Evolutionary conservation across 30 jellyfish, hydroid and myxozoan genomes (phyloP).

Genomic region (Turritopsis rubra): DNA sequence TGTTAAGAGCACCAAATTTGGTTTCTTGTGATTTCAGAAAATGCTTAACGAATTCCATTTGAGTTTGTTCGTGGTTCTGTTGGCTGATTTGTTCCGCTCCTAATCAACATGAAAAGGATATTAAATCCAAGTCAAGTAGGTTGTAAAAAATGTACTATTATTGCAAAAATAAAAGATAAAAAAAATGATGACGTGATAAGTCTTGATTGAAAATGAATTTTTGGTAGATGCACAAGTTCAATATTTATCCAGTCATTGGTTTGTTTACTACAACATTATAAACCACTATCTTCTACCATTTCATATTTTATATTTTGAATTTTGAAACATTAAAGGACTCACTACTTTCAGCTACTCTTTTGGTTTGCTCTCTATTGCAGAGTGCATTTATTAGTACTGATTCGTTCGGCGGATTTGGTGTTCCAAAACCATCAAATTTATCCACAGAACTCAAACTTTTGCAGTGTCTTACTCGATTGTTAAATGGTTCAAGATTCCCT

Average conservation of each 20-base stretch:
- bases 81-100: slow-evolving; percentile 18
- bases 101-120: not conserved
- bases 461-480: not conserved
- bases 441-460: slow-evolving; percentile 16
- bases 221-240: too few species aligned
- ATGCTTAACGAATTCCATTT: slow-evolving; percentile 4
- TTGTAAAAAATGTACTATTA: too few species aligned
- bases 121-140: too few species aligned
- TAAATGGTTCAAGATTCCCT: not conserved
- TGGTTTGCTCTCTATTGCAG: slow-evolving; percentile 42
- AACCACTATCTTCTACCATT: not conserved
- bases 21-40: slow-evolving; percentile 9
- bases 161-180: too few species aligned
- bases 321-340: not conserved
- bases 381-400: slow-evolving; percentile 68
- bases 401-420: slow-evolving; percentile 39
- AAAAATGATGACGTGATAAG: too few species aligned
- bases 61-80: slow-evolving; percentile 5
- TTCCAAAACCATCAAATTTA: slow-evolving; percentile 25
- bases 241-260: too few species aligned
- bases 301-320: too few species aligned
- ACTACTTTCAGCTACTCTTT: slow-evolving; percentile 52
- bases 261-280: too few species aligned
- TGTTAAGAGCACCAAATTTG: not conserved
- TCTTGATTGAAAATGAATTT: too few species aligned